Base-by-base conservation (phyloP, 2,888 invertebrate genomes). In the Myopa tessellatipennis region DNA sequence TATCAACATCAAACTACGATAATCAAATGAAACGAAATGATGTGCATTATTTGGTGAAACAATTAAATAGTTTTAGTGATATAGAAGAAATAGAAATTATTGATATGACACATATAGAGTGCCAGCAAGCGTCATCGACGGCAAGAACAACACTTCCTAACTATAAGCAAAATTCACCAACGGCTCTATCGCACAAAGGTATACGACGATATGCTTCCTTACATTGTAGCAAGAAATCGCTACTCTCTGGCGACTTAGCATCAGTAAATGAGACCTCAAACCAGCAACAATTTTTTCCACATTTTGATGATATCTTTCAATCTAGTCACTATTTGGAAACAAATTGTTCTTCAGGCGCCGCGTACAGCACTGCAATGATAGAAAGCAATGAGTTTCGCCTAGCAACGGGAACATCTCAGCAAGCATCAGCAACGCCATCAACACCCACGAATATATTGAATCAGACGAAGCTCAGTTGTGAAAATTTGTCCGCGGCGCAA, bases 11-110 rank as follows among this genome's bases (percentile, higher is more conserved):
- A 80, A 81, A 85, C 83, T 85, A 87, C 84, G 88, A 87, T 88
- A 87, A 88, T 86, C 88, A 88, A 87, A 88, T 84, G 83, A 87
- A 89, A 88, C 89, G 89, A 88, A 89, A 88, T 89, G 89, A 89
- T 89, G 89, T 89, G 86, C 89, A 89, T 89, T 89, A 89, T 89
- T 89, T 89, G 89, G 88, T 89, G 88, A 89, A 89, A 89, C 89
- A 89, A 88, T 88, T 89, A 88, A 89, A 89, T 89, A 89, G 89
- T 88, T 89, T 89, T 89, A 89, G 88, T 88, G 89, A 89, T 87
- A 89, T 89, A 85, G 89, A 89, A 87, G 88, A 89, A 88, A 89
- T 89, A 89, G 89, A 88, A 87, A 89, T 89, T 87, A 88, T 89
- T 89, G 89, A 89, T 87, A 87, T 89, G 86, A 87, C 87, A 85